Base-by-base conservation (phyloP, 2,797 vertebrate genomes). In the Centropyge bicolor region DNA sequence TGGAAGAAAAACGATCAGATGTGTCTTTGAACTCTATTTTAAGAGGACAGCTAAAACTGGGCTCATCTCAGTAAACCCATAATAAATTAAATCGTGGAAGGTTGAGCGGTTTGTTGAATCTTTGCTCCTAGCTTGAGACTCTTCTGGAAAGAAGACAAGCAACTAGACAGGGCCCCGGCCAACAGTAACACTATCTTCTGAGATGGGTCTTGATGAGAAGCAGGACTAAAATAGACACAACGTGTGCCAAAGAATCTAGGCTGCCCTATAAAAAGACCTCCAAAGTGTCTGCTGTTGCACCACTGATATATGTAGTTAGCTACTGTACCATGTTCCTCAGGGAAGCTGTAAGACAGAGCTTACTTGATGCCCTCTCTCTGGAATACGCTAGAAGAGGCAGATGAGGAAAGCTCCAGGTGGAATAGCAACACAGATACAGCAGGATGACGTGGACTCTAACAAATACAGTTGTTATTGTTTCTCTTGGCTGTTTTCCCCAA, bases 261-360 rank as follows among this genome's bases (percentile, higher is more conserved):
- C 88, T 88, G 80, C 59, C 88, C 93, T 95, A 95, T 92, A 94
- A 95, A 95, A 94, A 95, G 93, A 90, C 68, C 49, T 80, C 86
- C 66, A 76, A 87, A 86, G 86, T 76, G 71, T 81, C 79, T 87
- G 75, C 83, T 83, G 84, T 27, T 83, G 84, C 88, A 65, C 77
- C 68, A 65, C 80, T 74, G 80, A 88, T 81, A 82, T 16, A 66
- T 41, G 66, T 51, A 56, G 66, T 76, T 76, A 81, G 83, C 87
- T 92, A 87, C 85, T 83, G 84, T 69, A 83, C 51, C 59, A 20
- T 31, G 61, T 27, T 78, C 72, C 69, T 13, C 19, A 52, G 83
- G 74, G 78, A 85, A 83, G 46, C 54, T 70, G 74, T 22, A 38
- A 71, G 72, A 71, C 79, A 70, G 24, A 62, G 72, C 56, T 51